phyloP scores from a whole-genome alignment of 2,113 vertebrate genomes.

The Epinephelus moara region DNA sequence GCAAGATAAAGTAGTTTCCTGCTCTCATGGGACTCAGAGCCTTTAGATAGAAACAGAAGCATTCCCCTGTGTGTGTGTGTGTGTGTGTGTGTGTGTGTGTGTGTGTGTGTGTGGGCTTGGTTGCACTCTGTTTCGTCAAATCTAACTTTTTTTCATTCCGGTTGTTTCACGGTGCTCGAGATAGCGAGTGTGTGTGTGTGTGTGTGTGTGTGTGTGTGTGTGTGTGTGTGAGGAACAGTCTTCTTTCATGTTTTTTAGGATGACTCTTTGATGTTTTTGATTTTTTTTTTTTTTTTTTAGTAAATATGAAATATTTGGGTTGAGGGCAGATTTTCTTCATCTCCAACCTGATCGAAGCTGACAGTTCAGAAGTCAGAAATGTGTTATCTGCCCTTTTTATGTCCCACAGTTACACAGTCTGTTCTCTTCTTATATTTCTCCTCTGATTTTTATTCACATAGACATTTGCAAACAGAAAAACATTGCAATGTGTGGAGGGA shows the following conservation, averaged over 20 bases:
- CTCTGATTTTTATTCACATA: background rate
- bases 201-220: conserved; percentile 11
- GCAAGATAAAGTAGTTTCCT: conserved; percentile 43
- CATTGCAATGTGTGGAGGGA: no score
- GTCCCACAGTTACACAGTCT: background rate
- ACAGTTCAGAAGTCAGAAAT: background rate
- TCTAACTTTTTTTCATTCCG: background rate
- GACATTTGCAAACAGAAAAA: background rate
- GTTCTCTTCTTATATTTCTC: background rate
- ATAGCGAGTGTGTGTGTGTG: conserved; percentile 5
- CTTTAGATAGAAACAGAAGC: conserved; percentile 20
- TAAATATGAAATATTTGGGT: conserved; percentile 23
- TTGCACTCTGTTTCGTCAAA: conserved; percentile 56
- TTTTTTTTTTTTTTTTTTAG: background rate
- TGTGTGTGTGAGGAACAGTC: conserved; percentile 1
- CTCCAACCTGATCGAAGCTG: conserved; percentile 1
- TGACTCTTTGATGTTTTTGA: conserved; percentile 45
- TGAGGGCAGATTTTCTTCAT: conserved; percentile 27
- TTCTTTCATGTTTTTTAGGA: conserved; percentile 39
- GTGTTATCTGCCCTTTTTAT: conserved; percentile 8
- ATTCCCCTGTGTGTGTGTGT: background rate
- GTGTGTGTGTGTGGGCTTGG: background rate
- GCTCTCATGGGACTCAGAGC: conserved; percentile 25
- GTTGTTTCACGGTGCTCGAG: conserved; percentile 18
- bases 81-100: conserved; percentile 4